phyloP scores from a whole-genome alignment of 2,797 vertebrate genomes.

The Falco biarmicus region DNA sequence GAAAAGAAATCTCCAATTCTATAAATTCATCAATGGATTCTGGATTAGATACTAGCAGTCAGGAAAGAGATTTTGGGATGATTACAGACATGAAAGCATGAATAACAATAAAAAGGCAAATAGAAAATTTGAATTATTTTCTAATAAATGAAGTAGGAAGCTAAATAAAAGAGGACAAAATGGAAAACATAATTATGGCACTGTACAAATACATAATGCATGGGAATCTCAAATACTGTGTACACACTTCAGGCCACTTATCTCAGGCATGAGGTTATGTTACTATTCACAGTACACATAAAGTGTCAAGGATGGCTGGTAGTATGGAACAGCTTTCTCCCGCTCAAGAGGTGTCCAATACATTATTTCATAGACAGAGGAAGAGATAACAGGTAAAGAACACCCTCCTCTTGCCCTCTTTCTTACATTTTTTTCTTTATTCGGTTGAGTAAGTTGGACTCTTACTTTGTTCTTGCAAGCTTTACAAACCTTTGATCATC shows the following conservation, averaged over 20 bases:
- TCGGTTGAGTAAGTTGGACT: neutral
- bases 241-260: neutral
- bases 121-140: neutral
- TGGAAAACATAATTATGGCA: neutral
- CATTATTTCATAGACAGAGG: neutral
- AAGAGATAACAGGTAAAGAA: neutral
- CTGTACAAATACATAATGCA: neutral
- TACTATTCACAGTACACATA: neutral
- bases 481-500: neutral
- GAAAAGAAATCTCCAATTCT: neutral
- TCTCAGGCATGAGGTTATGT: neutral
- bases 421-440: neutral
- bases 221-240: neutral
- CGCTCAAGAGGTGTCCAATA: neutral
- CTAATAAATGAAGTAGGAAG: neutral
- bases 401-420: neutral
- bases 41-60: neutral
- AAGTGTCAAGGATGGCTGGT: neutral
- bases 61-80: neutral
- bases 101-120: neutral
- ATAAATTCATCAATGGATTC: neutral
- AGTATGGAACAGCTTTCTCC: neutral
- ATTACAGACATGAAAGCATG: neutral
- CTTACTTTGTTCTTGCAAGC: neutral
- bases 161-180: neutral